phyloP scores from a whole-genome alignment of 2,113 vertebrate species.

The Cichladusa arquata region DNA sequence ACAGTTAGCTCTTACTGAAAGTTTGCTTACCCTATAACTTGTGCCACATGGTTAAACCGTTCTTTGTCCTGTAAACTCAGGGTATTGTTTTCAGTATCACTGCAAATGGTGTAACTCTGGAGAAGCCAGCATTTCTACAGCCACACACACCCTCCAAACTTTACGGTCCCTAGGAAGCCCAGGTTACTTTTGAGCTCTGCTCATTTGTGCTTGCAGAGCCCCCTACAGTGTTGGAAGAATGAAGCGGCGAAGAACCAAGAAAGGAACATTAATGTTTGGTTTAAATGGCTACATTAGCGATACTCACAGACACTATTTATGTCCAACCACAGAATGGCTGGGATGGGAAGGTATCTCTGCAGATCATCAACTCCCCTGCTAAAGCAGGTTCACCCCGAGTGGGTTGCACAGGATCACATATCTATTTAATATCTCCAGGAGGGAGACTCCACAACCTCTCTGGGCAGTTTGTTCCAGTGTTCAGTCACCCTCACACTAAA shows the following conservation, averaged over 20 bases:
- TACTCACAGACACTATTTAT: background rate
- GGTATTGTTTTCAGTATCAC: background rate
- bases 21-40: constrained; percentile 70
- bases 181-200: background rate
- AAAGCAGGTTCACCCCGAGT: background rate
- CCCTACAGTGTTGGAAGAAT: background rate
- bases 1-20: constrained; percentile 52
- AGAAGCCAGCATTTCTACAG: background rate
- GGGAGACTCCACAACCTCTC: background rate
- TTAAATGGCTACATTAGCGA: background rate
- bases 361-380: background rate
- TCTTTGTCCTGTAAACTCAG: background rate
- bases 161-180: background rate
- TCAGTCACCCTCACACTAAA: background rate
- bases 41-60: constrained; percentile 25
- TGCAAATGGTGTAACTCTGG: background rate
- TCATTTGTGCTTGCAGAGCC: background rate
- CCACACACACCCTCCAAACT: background rate
- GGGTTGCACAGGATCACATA: background rate
- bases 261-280: background rate
- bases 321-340: background rate
- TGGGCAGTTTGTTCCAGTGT: background rate
- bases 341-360: background rate
- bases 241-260: background rate
- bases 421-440: background rate